Evolutionary conservation across 2,888 invertebrate species (phyloP), one percentile per base, ranked within the genome.

Genomic region (Aphidoletes aphidimyza): DNA sequence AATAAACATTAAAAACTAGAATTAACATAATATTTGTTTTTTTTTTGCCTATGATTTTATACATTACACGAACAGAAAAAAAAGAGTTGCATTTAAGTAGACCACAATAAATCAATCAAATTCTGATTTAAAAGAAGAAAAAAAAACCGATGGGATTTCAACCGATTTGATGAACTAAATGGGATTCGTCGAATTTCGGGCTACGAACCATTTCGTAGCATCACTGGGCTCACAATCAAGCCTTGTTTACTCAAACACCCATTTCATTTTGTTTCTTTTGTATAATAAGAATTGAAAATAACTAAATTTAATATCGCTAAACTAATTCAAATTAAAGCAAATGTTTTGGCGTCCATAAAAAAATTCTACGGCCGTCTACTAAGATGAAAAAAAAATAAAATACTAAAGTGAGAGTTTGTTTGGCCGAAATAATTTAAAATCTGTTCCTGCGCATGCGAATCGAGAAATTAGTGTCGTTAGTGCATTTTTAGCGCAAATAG

Each of bases 241-340:
- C 49, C 11, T 19, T 49, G 3, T 54, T 54, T n/a, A 69, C 69
- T 69, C 34, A 69, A 69, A 69, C 69, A n/a, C 14, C 30, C 8
- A 69, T 26, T 8, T 49, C 19, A 42, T 49, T 54, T 54, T 54
- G 22, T n/a, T n/a, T 54, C 54, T n/a, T 22, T 26, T 26, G 22
- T 11, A 69, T 30, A 69, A 14, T n/a, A 69, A 8, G 6, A 30
- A 14, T 69, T 5, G 22, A 47, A 42, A 42, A 69, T 69, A 69
- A 69, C 69, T 69, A 30, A 69, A 69, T 69, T 69, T 26, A 69
- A 69, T 69, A 30, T 54, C 54, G 69, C 34, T 69, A 69, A 69
- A 69, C 69, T 69, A 69, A 69, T 17, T 69, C 69, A 69, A n/a
- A 47, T 69, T 69, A 69, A 69, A 69, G 69, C 69, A 69, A 69